A percentile compares a stretch with the other conserved stretches of the same genome.
phyloP scores from a whole-genome alignment of 2,888 invertebrate species.

The Chouioia cunea region DNA sequence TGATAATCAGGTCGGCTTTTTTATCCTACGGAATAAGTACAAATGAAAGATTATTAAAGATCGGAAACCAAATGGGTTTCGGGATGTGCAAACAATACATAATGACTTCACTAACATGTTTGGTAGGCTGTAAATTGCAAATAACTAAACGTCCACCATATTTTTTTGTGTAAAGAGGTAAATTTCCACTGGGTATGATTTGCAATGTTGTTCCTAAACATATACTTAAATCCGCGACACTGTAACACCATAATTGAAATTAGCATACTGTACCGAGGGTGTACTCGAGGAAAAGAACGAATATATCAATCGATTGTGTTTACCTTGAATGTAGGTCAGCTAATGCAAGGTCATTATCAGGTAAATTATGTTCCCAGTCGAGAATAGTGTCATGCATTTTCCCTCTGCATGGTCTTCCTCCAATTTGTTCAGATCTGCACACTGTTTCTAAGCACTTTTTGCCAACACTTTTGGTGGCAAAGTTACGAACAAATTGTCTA shows the following conservation, averaged over 20 bases:
- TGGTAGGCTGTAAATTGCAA: conserved; percentile 97
- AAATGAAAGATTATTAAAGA: conserved; percentile 8
- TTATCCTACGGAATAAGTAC: conserved; percentile 77
- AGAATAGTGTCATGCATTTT: conserved; percentile 90
- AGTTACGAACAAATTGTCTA: conserved; percentile 84
- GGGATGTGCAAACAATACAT: not conserved
- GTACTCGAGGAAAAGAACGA: too few species aligned
- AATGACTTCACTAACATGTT: conserved; percentile 79
- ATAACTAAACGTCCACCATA: conserved; percentile 91
- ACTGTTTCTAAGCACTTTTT: conserved; percentile 77
- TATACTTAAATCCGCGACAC: conserved; percentile 92
- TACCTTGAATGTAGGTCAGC: conserved; percentile 90
- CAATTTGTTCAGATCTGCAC: conserved; percentile 75
- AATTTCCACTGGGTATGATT: conserved; percentile 95
- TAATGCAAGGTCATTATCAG: conserved; percentile 85
- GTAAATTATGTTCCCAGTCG: conserved; percentile 97
- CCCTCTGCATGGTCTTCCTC: conserved; percentile 86
- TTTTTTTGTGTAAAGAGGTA: conserved; percentile 88
- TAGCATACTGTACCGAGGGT: conserved; percentile 4
- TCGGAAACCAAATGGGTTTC: not conserved
- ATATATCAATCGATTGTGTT: not conserved
- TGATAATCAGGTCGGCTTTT: conserved; percentile 89
- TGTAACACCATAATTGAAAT: conserved; percentile 68
- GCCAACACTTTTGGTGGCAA: conserved; percentile 84
- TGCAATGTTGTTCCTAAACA: conserved; percentile 97